phyloP scores from a whole-genome alignment of 2,888 invertebrate genomes.

The Amiota communis region DNA sequence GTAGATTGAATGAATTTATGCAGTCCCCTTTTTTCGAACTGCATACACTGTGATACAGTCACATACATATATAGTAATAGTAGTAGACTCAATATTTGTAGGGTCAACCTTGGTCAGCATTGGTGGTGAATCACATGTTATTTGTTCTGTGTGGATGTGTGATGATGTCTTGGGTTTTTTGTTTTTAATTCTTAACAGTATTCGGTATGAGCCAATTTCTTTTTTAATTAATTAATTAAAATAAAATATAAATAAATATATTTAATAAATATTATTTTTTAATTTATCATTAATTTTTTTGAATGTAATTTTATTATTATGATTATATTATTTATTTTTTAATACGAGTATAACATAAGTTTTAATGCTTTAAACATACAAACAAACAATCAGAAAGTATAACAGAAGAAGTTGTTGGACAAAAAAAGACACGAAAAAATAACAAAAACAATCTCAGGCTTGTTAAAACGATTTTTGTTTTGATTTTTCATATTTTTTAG shows the following conservation, averaged over 20 bases:
- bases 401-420: not conserved
- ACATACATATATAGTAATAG: not conserved
- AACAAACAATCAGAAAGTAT: too few relatives aligned
- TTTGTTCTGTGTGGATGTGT: not conserved
- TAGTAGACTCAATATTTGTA: not conserved
- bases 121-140: not conserved
- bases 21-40: too few relatives aligned
- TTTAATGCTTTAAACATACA: too few relatives aligned
- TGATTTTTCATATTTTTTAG: too few relatives aligned
- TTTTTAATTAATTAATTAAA: not conserved
- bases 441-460: too few relatives aligned
- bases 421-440: not conserved
- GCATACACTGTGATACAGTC: too few relatives aligned
- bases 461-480: too few relatives aligned
- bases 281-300: not conserved
- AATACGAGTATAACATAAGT: too few relatives aligned
- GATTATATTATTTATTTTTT: not conserved
- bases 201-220: constrained; percentile 20
- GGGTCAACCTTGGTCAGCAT: too few relatives aligned
- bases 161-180: not conserved
- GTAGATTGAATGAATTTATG: too few relatives aligned
- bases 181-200: constrained; percentile 13
- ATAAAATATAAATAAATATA: too few relatives aligned
- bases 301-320: not conserved
- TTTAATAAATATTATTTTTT: not conserved